Conservation (phyloP, 2,797 vertebrate species). For the Gallinago solitaria region DNA sequence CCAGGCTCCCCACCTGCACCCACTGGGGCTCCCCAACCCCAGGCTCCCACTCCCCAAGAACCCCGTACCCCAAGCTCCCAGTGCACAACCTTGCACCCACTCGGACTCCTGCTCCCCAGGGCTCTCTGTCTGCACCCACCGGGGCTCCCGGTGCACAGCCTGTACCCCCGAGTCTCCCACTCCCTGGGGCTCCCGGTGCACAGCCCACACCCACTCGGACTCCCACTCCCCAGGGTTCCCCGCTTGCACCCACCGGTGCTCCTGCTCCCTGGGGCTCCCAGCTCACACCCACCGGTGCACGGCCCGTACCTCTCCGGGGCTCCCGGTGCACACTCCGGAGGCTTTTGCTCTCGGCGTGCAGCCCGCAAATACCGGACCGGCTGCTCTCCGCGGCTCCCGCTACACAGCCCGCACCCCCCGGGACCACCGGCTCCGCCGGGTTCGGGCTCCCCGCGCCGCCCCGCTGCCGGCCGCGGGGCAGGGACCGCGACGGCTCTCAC, state of each 20-base stretch:
- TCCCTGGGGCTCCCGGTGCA: neutral
- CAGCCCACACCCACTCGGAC: neutral
- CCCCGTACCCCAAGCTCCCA: neutral
- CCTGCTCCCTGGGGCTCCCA: too few species aligned
- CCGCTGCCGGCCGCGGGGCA: neutral
- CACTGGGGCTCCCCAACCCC: neutral
- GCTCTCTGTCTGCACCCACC: neutral
- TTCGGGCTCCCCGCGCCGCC: neutral
- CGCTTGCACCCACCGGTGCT: neutral
- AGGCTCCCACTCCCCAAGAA: neutral
- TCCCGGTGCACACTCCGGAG: neutral
- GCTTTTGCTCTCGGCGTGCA: neutral
- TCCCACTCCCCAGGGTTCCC: neutral
- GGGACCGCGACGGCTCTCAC: neutral
- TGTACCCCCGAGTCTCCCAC: too few species aligned
- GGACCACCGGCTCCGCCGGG: neutral
- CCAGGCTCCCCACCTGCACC: neutral
- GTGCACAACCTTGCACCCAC: neutral
- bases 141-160: neutral
- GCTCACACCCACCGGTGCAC: neutral
- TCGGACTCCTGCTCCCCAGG: too few species aligned
- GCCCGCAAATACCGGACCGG: neutral
- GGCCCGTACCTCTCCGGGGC: too few species aligned
- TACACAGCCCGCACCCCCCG: neutral
- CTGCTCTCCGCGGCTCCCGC: neutral